Conservation (phyloP, 1,140 invertebrate genomes). For the Xylocopa sonorina region DNA sequence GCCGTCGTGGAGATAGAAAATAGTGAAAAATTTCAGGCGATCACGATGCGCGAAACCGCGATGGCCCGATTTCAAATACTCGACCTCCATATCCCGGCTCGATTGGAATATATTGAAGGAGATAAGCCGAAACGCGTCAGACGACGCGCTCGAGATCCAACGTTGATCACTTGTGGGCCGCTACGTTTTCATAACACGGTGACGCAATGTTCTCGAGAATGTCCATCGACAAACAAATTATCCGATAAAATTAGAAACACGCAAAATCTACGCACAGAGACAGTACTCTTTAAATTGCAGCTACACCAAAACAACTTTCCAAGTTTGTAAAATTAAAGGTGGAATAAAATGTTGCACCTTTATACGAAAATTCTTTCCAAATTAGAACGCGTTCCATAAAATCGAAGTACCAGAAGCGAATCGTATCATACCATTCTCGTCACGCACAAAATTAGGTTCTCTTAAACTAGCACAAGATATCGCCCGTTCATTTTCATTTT, state of each 20-base stretch:
- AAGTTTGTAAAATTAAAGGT: too few relatives aligned
- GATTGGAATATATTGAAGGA: slow-evolving; percentile 16
- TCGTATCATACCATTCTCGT: neutral
- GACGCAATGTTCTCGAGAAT: slow-evolving; percentile 2
- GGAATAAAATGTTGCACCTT: too few relatives aligned
- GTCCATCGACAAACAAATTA: slow-evolving; percentile 1
- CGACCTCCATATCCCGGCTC: slow-evolving; percentile 15
- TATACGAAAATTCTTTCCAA: too few relatives aligned
- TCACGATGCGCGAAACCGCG: neutral
- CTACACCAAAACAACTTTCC: too few relatives aligned
- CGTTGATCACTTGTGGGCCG: slow-evolving; percentile 11
- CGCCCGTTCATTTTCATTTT: neutral
- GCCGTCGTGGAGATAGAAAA: neutral
- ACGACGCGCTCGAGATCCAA: neutral
- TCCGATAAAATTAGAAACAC: slow-evolving; percentile 6
- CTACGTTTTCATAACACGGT: neutral
- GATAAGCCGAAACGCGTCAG: slow-evolving; percentile 37
- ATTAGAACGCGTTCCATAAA: too few relatives aligned
- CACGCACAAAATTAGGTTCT: neutral
- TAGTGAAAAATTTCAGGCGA: neutral
- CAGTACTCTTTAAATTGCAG: too few relatives aligned
- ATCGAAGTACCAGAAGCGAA: too few relatives aligned
- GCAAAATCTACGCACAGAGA: too few relatives aligned
- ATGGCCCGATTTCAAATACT: slow-evolving; percentile 21
- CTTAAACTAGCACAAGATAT: neutral